A percentile compares a stretch with the other conserved stretches of the same genome.
Evolutionary conservation across 2,113 vertebrate genomes (phyloP).

Genomic region (Mesoclemmys tuberculata): DNA sequence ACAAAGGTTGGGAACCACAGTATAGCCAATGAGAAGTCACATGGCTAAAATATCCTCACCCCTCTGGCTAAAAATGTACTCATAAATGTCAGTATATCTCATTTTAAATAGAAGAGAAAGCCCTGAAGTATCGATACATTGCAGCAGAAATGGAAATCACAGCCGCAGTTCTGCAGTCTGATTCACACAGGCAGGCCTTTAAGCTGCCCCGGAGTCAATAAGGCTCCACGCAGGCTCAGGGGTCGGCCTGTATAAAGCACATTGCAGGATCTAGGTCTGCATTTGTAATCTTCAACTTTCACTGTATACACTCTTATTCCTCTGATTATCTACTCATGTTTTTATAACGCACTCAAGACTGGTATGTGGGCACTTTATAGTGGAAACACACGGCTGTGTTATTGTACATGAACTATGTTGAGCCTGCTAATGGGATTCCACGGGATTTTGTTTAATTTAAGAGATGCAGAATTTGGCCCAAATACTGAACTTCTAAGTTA

Average conservation of each 20-base stretch:
- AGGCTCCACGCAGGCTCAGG: rapidly evolving
- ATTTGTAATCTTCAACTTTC: neutral
- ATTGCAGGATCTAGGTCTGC: rapidly evolving
- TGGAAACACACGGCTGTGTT: neutral
- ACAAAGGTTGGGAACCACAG: too few species aligned
- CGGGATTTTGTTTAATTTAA: neutral
- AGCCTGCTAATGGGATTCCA: neutral
- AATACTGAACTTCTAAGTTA: neutral
- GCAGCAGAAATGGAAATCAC: neutral
- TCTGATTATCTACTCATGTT: neutral
- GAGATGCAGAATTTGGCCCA: neutral
- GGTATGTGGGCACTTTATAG: neutral
- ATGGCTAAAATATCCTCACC: rapidly evolving
- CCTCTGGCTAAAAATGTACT: neutral
- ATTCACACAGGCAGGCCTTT: rapidly evolving
- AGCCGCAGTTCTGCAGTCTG: rapidly evolving
- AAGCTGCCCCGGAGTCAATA: neutral
- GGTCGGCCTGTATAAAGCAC: neutral
- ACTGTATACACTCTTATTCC: rapidly evolving
- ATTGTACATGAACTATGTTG: neutral
- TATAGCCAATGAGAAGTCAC: rapidly evolving
- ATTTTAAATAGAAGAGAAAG: neutral
- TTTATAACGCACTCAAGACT: neutral
- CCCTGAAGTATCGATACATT: neutral
- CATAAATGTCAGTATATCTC: neutral